Evolutionary conservation across 2,888 invertebrate species (phyloP).

Genomic region (Polietes domitor): DNA sequence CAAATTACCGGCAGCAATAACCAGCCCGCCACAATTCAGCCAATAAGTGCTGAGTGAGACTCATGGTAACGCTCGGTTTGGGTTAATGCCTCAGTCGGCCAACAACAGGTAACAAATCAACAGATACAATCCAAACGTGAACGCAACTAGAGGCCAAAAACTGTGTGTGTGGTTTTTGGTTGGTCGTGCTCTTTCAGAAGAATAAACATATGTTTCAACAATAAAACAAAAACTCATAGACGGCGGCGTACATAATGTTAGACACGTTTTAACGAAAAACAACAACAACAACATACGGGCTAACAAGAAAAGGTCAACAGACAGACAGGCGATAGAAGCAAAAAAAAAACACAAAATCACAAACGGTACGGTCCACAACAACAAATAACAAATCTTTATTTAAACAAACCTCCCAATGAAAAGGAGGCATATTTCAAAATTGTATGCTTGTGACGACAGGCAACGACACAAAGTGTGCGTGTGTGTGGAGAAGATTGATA

Average conservation of each 20-base stretch:
- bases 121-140: slow-evolving; percentile 64
- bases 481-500: no score
- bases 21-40: slow-evolving; percentile 17
- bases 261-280: slow-evolving; percentile 23
- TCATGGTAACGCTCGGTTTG: background rate
- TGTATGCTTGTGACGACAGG: no score
- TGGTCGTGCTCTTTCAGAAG: background rate
- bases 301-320: slow-evolving; percentile 1
- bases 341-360: background rate
- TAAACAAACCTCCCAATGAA: no score
- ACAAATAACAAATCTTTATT: no score
- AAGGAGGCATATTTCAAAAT: no score
- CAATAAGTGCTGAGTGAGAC: slow-evolving; percentile 45
- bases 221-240: slow-evolving; percentile 13
- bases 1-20: slow-evolving; percentile 2
- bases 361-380: background rate
- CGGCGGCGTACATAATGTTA: slow-evolving; percentile 38
- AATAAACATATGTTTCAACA: slow-evolving; percentile 42
- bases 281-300: slow-evolving; percentile 7
- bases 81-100: slow-evolving; percentile 43
- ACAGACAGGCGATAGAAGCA: background rate
- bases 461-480: no score
- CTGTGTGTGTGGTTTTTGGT: slow-evolving; percentile 5
- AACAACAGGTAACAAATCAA: slow-evolving; percentile 56
- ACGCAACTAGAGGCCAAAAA: slow-evolving; percentile 46